A percentile compares a stretch with the other conserved stretches of the same genome.
Conservation (phyloP, 2,797 vertebrate genomes). For the Danio aesculapii region DNA sequence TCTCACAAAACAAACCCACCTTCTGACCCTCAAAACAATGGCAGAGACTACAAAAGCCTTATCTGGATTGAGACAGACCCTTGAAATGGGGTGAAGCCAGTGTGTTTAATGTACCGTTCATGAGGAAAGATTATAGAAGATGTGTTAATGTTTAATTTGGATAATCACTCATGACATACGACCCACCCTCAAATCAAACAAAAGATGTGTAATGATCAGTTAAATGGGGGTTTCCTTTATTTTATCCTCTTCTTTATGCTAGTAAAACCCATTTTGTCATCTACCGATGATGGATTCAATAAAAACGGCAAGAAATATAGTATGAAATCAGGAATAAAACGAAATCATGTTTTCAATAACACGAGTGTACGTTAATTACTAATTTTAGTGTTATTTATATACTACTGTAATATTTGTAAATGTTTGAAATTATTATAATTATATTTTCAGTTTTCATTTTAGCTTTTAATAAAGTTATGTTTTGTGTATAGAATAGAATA, state of each 20-base stretch:
- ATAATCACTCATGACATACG: constrained; percentile 40
- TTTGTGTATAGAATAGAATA: too few relatives aligned
- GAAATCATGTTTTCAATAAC: too few relatives aligned
- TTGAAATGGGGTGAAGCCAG: neutral
- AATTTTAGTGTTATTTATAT: too few relatives aligned
- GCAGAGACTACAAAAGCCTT: constrained; percentile 45
- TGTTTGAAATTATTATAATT: too few relatives aligned
- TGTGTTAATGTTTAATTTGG: constrained; percentile 44
- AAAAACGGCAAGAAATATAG: neutral
- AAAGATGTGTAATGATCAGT: constrained; percentile 7
- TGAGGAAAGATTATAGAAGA: constrained; percentile 45
- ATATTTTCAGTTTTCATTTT: too few relatives aligned
- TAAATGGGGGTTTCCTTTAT: neutral
- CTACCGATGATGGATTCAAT: neutral
- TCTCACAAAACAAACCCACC: constrained; percentile 14
- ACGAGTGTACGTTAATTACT: too few relatives aligned
- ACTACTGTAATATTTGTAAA: too few relatives aligned
- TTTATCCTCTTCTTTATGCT: neutral
- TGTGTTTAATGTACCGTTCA: constrained; percentile 52
- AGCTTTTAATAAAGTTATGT: too few relatives aligned
- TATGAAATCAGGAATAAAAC: too few relatives aligned
- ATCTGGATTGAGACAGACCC: constrained; percentile 36
- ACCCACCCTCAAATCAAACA: constrained; percentile 30
- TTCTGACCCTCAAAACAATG: constrained; percentile 52
- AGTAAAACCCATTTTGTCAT: neutral